Evolutionary conservation across 2,888 invertebrate genomes (phyloP), one percentile per base, ranked within the genome.

Genomic region (Drosophila parthenogenetica): DNA sequence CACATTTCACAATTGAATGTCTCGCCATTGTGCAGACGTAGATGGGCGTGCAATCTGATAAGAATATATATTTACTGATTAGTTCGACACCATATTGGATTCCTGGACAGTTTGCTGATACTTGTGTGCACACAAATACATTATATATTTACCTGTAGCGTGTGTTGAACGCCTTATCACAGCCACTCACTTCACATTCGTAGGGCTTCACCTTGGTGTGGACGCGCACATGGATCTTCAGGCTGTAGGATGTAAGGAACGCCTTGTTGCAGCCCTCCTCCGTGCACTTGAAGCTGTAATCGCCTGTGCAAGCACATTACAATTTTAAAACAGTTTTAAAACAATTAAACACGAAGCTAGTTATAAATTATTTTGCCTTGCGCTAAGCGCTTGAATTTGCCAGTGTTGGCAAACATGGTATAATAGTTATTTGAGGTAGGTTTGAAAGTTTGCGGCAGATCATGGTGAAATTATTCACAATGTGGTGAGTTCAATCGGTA

Each of bases 171-270:
- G 98, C 97, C 93, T 98, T 98, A 87, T 95, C 95, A 93, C 98
- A 98, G 65, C 95, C 96, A 64, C 93, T 94, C 66, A 95, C 95
- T 75, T 94, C 94, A 92, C 98, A 98, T 87, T 95, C 95, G 91
- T 98, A 98, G 0, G 98, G 98, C 93, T 98, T 98, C 67, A 95
- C 94, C 93, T 98, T 97, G 0, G 98, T 98, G 92, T 98, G 98
- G 40, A 98, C 98, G 75, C 98, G 94, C 73, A 97, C 95, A 92
- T 98, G 98, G 85, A 98, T 98, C 93, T 98, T 98, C 75, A 98
- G 93, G 93, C 98, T 98, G 93, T 98, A 98, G 29, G 98, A 98
- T 22, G 98, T 98, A 64, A 98, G 94, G 93, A 98, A 98, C 69
- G 97, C 96, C 93, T 98, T 98, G 69, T 96, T 96, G 93, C 98